A percentile compares a stretch with the other conserved stretches of the same genome.
Evolutionary conservation across 2,113 vertebrate genomes (phyloP).

Genomic region (Petaurus breviceps): DNA sequence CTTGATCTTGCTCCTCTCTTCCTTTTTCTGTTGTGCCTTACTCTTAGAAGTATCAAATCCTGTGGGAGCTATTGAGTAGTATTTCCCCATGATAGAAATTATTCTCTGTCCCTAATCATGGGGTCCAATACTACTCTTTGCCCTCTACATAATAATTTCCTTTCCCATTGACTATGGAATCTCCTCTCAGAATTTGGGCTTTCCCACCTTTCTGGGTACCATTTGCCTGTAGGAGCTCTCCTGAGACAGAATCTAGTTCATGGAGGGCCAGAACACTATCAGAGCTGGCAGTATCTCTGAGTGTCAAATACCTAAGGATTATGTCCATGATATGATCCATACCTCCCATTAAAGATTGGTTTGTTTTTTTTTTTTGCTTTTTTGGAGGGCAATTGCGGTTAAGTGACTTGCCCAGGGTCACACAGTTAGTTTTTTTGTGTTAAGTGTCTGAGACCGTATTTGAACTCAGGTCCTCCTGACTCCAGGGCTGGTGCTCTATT

Average conservation of each 20-base stretch:
- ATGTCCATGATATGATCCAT: background rate
- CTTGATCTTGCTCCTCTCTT: background rate
- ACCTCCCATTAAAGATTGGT: background rate
- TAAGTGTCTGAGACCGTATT: too few species aligned
- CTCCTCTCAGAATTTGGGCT: background rate
- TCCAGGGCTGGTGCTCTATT: too few species aligned
- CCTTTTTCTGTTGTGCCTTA: background rate
- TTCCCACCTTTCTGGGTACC: background rate
- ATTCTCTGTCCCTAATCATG: background rate
- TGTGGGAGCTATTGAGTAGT: background rate
- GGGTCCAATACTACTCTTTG: background rate
- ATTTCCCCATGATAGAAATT: background rate
- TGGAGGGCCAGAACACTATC: background rate
- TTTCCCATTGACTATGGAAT: background rate
- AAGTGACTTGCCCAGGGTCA: too few species aligned
- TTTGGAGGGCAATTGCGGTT: too few species aligned
- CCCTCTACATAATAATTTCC: background rate
- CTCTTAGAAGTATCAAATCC: background rate
- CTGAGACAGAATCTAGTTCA: background rate
- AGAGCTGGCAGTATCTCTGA: background rate
- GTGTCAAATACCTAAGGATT: background rate
- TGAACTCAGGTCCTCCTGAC: too few species aligned
- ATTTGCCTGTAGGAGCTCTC: background rate
- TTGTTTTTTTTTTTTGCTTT: too few species aligned
- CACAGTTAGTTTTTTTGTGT: too few species aligned